Evolutionary conservation across 2,113 vertebrate genomes (phyloP).

Genomic region (Megaleporinus macrocephalus): DNA sequence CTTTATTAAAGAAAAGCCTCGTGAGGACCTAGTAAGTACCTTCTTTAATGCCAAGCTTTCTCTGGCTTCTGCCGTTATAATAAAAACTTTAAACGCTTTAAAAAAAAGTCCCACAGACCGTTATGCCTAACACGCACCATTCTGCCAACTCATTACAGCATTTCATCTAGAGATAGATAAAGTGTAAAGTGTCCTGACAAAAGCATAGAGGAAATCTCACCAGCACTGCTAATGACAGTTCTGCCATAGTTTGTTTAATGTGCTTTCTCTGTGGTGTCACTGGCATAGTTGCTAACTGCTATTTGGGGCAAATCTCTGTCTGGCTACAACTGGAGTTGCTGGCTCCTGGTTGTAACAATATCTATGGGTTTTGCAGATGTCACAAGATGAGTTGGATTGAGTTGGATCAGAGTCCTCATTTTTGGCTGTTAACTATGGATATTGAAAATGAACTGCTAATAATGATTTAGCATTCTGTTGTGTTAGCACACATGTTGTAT

Average conservation of each 20-base stretch:
- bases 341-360: neutral
- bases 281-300: neutral
- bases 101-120: neutral
- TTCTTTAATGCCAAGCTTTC: neutral
- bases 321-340: neutral
- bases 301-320: neutral
- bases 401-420: neutral
- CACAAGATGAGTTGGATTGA: neutral
- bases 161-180: neutral
- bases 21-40: neutral
- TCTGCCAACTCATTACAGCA: neutral
- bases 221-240: neutral
- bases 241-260: neutral
- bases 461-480: neutral
- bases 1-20: neutral
- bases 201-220: neutral
- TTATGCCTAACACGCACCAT: neutral
- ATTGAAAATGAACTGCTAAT: conserved; percentile 1
- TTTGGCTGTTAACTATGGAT: neutral
- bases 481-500: neutral
- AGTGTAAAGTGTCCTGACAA: neutral
- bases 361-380: neutral
- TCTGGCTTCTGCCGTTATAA: neutral
- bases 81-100: neutral
- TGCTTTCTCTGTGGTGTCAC: neutral